phyloP scores from a whole-genome alignment of 1,140 invertebrate species.

The Acyrthosiphon pisum region DNA sequence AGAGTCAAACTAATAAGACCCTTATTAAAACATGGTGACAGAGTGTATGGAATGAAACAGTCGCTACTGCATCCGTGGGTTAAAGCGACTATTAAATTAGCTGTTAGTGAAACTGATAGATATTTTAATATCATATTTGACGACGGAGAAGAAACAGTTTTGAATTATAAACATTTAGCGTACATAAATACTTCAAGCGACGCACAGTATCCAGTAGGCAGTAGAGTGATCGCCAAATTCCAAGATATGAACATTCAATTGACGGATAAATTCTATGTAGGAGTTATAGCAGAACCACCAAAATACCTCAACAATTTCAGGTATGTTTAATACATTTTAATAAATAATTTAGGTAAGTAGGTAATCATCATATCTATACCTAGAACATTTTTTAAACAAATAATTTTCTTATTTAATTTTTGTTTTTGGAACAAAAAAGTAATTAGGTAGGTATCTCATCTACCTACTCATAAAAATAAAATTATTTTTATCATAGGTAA shows the following conservation, averaged over 20 bases:
- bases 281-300: not conserved
- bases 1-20: not conserved
- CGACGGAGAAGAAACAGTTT: not conserved
- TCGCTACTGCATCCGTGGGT: not conserved
- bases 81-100: not conserved
- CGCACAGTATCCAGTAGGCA: too few relatives aligned
- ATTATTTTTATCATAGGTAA: too few relatives aligned
- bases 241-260: not conserved
- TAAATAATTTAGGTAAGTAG: not conserved
- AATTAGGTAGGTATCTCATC: too few relatives aligned
- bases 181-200: too few relatives aligned
- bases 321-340: not conserved
- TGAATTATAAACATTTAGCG: not conserved
- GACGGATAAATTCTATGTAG: not conserved
- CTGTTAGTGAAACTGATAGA: not conserved
- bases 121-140: not conserved
- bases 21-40: not conserved
- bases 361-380: too few relatives aligned
- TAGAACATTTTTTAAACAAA: too few relatives aligned
- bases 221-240: not conserved
- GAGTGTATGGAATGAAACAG: not conserved
- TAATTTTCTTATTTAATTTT: too few relatives aligned
- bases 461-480: too few relatives aligned
- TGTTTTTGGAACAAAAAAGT: too few relatives aligned
- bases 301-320: not conserved